Evolutionary conservation across 2,888 invertebrate species (phyloP), one percentile per base, ranked within the genome.

Genomic region (Hirtodrosophila trivittata): DNA sequence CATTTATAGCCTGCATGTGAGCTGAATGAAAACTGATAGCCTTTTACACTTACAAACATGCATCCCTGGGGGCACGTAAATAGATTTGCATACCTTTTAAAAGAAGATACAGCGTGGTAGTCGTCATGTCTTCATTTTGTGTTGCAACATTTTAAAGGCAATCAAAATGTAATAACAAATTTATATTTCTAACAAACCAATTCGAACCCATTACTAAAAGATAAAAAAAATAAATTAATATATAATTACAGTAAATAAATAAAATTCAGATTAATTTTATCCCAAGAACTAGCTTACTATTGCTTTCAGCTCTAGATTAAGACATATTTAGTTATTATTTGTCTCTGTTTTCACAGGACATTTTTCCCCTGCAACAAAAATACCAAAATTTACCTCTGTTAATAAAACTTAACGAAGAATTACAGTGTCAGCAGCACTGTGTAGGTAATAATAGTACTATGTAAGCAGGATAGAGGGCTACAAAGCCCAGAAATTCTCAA

Each of bases 1-100:
- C 65, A 65, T 52, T 77, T 77, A 56, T 35, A 38, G 37, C 32
- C 4, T 52, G 52, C 52, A 39, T 54, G 45, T 46, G 28, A 46
- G 54, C 10, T 42, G 43, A 55, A 70, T 70, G 60, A 54, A 57
- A 65, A 70, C 50, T 51, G 45, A 63, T 74, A 60, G 56, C 45
- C 47, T 43, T 60, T 66, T 47, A 33, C 55, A 66, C 76, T 60
- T 43, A 13, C 45, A 32, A 43, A 38, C 38, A 21, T 32, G 26
- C 9, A 28, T 13, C n/a, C 14, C 6, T 25, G 3, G 5, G 21
- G 9, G 5, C 1, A 25, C 21, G 9, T 35, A 5, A 1, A 18
- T 33, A 10, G 3, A 16, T 14, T 14, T 30, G 10, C 21, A 18
- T 4, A 10, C 10, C 8, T 10, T 9, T 28, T 6, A 1, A 14